A percentile compares a stretch with the other conserved stretches of the same genome.
Evolutionary conservation across 1,140 invertebrate genomes (phyloP).

Genomic region (Aethina tumida): DNA sequence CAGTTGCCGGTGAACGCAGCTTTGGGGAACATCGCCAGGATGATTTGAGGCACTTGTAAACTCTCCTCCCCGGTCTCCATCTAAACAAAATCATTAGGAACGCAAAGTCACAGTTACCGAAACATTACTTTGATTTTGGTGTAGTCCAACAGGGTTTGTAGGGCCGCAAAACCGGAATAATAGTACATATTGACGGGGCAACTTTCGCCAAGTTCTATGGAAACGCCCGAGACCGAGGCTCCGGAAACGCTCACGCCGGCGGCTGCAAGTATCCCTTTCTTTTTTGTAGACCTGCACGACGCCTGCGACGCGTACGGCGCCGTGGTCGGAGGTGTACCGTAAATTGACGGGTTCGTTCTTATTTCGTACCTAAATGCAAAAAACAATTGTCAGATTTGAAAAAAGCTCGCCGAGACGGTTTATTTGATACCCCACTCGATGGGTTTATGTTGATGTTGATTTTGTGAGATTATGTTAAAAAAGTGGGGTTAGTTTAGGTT

Average conservation of each 20-base stretch:
- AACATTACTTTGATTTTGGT: slow-evolving; percentile 54
- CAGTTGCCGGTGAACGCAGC: slow-evolving; percentile 55
- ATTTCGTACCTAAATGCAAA: slow-evolving; percentile 61
- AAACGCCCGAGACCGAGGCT: slow-evolving; percentile 23
- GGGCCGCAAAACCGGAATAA: slow-evolving; percentile 60
- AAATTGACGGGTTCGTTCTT: slow-evolving; percentile 55
- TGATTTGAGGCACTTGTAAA: slow-evolving; percentile 50
- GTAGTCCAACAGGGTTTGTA: slow-evolving; percentile 60
- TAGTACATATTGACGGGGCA: slow-evolving; percentile 68
- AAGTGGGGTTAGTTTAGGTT: no score
- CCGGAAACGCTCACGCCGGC: slow-evolving; percentile 49
- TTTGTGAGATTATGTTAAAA: no score
- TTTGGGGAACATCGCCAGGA: slow-evolving; percentile 61
- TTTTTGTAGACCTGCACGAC: no score
- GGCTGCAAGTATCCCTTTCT: slow-evolving; percentile 48
- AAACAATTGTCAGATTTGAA: slow-evolving; percentile 15
- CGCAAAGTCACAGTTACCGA: no score
- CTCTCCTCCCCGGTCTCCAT: slow-evolving; percentile 45
- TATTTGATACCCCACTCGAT: no score
- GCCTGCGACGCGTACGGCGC: slow-evolving; percentile 52
- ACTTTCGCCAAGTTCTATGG: slow-evolving; percentile 53
- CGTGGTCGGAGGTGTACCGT: slow-evolving; percentile 50
- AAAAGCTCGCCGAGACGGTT: no score
- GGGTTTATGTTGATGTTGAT: no score
- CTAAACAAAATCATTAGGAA: slow-evolving; percentile 32